Percentiles rank a stretch among this genome's conserved stretches.
phyloP scores from a whole-genome alignment of 2,113 vertebrate genomes.

The Symphodus melops region DNA sequence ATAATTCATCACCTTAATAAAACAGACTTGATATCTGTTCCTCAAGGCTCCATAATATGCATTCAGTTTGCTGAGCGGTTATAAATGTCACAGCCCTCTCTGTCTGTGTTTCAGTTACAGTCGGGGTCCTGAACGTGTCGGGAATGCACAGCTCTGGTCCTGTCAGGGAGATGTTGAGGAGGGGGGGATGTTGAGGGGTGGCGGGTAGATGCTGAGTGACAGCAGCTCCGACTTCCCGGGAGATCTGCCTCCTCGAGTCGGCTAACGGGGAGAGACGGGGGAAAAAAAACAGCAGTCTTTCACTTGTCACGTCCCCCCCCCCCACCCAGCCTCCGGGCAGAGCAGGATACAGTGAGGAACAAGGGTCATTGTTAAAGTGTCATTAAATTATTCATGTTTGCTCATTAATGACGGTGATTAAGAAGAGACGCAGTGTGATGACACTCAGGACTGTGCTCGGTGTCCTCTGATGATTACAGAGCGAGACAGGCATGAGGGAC shows the following conservation, averaged over 20 bases:
- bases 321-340: neutral
- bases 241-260: constrained; percentile 40
- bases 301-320: constrained; percentile 28
- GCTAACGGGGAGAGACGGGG: constrained; percentile 25
- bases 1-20: no score
- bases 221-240: constrained; percentile 41
- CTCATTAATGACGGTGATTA: constrained; percentile 5
- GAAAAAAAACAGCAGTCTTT: constrained; percentile 31
- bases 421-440: neutral
- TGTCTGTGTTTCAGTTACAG: constrained; percentile 31
- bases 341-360: no score
- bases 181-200: neutral
- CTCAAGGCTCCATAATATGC: no score
- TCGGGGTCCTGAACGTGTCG: constrained; percentile 52
- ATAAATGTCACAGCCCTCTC: constrained; percentile 43
- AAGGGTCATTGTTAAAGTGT: no score
- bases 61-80: constrained; percentile 1
- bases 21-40: no score
- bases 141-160: constrained; percentile 53
- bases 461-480: constrained; percentile 27
- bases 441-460: constrained; percentile 14
- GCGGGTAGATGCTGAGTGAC: constrained; percentile 65
- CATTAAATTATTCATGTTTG: no score
- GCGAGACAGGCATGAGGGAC: neutral
- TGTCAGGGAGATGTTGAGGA: constrained; percentile 38